phyloP scores from a whole-genome alignment of 1,140 invertebrate genomes.

The Tetramorium alpestre region DNA sequence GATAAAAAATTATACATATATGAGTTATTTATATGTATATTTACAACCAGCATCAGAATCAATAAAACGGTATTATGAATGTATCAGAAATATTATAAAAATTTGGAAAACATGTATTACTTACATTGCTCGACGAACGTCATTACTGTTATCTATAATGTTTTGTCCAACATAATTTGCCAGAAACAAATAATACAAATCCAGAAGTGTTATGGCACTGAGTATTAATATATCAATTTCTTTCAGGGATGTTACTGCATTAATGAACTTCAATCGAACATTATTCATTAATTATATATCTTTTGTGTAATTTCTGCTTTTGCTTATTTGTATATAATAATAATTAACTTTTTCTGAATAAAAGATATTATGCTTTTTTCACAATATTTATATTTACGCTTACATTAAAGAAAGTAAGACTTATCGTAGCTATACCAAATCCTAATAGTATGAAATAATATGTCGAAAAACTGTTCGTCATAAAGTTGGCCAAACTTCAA shows the following conservation, averaged over 20 bases:
- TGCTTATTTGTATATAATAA: background rate
- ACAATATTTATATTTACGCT: constrained; percentile 2
- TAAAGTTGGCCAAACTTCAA: constrained; percentile 37
- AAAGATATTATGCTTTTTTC: background rate
- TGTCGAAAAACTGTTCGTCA: constrained; percentile 36
- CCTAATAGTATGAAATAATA: constrained; percentile 38
- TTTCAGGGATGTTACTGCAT: background rate
- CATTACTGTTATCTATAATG: constrained; percentile 9
- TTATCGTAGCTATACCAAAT: background rate
- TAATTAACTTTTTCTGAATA: background rate
- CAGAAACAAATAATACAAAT: constrained; percentile 15
- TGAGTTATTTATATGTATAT: background rate
- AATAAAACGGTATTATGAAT: background rate
- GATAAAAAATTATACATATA: background rate
- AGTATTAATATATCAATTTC: background rate
- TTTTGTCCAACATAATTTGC: constrained; percentile 28
- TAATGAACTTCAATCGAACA: background rate
- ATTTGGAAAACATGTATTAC: background rate
- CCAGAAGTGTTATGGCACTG: rapidly evolving
- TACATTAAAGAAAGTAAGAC: constrained; percentile 2
- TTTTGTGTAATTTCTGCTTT: background rate
- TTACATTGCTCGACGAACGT: background rate
- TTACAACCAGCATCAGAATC: background rate
- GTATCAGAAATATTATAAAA: background rate
- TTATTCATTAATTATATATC: constrained; percentile 7